Evolutionary conservation across 2,888 invertebrate species (phyloP).

Genomic region (Oligia strigilis): DNA sequence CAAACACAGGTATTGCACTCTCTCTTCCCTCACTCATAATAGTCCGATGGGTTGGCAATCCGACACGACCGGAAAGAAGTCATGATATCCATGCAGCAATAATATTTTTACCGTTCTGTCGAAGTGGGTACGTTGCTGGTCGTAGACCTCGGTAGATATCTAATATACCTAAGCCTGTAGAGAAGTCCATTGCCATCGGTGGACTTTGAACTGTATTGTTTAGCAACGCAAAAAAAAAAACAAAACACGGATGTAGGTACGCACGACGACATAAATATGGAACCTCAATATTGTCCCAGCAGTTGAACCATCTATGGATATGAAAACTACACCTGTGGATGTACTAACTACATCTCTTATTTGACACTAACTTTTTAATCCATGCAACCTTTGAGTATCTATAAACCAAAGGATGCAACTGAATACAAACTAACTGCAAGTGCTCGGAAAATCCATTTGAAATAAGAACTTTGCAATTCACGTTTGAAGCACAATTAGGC

Average conservation of each 20-base stretch:
- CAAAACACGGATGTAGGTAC: not conserved
- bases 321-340: not conserved
- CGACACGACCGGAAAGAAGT: not conserved
- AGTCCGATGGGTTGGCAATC: not conserved
- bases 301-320: not conserved
- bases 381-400: not conserved
- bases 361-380: not conserved
- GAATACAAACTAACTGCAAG: not conserved
- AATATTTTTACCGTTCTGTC: not conserved
- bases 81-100: not conserved
- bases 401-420: not conserved
- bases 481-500: slow-evolving; percentile 9
- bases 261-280: not conserved
- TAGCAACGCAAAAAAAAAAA: not conserved
- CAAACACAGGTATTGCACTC: no score
- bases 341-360: not conserved
- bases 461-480: not conserved
- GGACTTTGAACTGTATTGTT: not conserved
- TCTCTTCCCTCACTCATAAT: not conserved
- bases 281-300: not conserved
- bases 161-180: not conserved
- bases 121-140: not conserved
- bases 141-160: not conserved
- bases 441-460: slow-evolving; percentile 18
- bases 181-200: not conserved